A percentile compares a stretch with the other conserved stretches of the same genome.
Evolutionary conservation across 2,888 invertebrate genomes (phyloP).

Genomic region (Drosophila anomalipes): DNA sequence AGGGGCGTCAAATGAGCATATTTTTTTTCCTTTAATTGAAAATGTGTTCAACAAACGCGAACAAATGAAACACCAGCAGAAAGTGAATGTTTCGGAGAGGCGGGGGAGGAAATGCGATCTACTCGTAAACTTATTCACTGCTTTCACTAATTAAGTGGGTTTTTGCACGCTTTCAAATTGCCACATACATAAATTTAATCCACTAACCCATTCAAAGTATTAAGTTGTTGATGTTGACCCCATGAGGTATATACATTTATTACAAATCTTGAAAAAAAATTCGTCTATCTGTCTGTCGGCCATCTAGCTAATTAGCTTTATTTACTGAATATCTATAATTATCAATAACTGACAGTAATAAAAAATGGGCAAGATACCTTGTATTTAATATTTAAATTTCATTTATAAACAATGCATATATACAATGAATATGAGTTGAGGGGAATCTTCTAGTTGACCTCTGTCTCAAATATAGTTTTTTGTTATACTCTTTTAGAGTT

Average conservation of each 20-base stretch:
- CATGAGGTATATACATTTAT: background rate
- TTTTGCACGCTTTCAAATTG: slow-evolving; percentile 26
- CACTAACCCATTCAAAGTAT: slow-evolving; percentile 1
- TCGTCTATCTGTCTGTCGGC: background rate
- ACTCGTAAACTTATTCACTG: slow-evolving; percentile 9
- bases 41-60: slow-evolving; percentile 63
- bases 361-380: background rate
- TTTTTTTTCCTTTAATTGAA: slow-evolving; percentile 70
- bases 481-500: background rate
- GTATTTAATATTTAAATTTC: background rate
- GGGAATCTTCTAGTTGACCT: background rate
- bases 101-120: background rate
- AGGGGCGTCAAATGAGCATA: slow-evolving; percentile 44
- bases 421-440: background rate
- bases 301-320: background rate
- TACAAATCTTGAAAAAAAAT: background rate
- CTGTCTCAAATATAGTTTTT: background rate
- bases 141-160: slow-evolving; percentile 62
- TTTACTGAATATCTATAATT: background rate
- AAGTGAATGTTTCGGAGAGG: background rate
- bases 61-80: slow-evolving; percentile 34
- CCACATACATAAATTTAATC: background rate
- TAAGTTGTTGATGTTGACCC: background rate
- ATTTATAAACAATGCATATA: background rate
- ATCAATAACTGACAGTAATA: background rate